A percentile compares a stretch with the other conserved stretches of the same genome.
Conservation (phyloP, 2,797 vertebrate genomes). For the Botia kubotai region DNA sequence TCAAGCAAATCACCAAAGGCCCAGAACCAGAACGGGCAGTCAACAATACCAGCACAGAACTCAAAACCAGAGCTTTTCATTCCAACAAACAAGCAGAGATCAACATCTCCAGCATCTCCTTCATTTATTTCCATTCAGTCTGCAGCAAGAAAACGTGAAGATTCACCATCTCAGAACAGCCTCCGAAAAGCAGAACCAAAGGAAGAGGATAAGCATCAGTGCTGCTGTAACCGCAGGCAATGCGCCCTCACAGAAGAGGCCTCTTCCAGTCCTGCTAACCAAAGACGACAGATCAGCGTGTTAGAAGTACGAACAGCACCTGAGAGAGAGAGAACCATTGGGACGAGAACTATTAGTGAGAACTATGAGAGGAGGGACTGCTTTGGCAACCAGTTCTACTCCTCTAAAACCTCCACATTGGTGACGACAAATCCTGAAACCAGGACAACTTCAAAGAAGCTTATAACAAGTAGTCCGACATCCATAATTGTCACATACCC, state of each 20-base stretch:
- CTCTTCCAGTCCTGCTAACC: constrained; percentile 63
- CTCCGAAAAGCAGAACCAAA: constrained; percentile 56
- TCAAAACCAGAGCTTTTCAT: constrained; percentile 56
- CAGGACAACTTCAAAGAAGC: constrained; percentile 62
- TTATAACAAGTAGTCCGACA: constrained; percentile 66
- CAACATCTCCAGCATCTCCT: constrained; percentile 83
- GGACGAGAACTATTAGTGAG: constrained; percentile 79
- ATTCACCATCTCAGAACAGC: constrained; percentile 53
- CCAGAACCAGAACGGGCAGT: constrained; percentile 46
- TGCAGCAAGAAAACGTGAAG: constrained; percentile 79
- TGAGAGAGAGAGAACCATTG: constrained; percentile 71
- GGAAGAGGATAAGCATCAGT: constrained; percentile 60
- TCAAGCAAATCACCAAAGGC: constrained; percentile 79
- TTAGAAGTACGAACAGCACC: constrained; percentile 82
- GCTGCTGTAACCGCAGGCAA: constrained; percentile 48
- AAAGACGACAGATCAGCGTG: constrained; percentile 77
- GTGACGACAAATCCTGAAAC: constrained; percentile 82
- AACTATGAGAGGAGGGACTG: constrained; percentile 82
- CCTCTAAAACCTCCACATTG: constrained; percentile 79
- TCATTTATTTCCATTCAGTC: constrained; percentile 90
- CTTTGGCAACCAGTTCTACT: constrained; percentile 82
- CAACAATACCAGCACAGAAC: constrained; percentile 44
- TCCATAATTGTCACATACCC: constrained; percentile 76
- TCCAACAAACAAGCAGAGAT: constrained; percentile 67
- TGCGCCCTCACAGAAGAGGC: constrained; percentile 57